These are phyloP conservation scores for Aramus guarauna DNA, from an alignment of 2,113 vertebrate genomes.

Conservation along the genomic window DNA sequence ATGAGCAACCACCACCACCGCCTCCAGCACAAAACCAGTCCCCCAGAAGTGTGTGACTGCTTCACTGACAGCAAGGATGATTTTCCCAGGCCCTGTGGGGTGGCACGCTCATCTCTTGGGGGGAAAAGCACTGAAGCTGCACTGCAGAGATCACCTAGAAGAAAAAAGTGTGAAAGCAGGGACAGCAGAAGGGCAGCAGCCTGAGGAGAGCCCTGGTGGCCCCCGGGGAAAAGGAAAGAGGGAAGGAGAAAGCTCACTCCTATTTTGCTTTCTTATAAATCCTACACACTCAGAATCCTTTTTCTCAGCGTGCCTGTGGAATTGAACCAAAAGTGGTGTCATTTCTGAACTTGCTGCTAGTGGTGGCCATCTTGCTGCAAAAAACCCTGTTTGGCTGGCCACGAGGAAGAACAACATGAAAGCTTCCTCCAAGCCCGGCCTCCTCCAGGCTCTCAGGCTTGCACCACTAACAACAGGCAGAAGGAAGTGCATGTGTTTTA, in stretches of 20 bases:
- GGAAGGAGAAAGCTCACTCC: neutral
- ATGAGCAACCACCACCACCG: neutral
- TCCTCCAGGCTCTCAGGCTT: accelerated
- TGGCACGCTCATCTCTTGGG: neutral
- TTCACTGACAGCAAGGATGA: neutral
- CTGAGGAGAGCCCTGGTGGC: neutral
- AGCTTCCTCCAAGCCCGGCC: neutral
- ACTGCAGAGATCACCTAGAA: neutral
- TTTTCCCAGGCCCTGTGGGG: neutral
- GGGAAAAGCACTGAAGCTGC: neutral
- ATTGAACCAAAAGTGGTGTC: neutral
- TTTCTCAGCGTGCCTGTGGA: neutral
- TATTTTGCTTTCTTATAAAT: neutral
- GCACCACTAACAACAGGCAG: neutral
- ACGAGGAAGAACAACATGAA: neutral
- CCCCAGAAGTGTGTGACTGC: accelerated
- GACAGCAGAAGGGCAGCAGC: neutral
- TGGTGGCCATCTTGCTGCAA: neutral
- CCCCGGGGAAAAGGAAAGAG: neutral
- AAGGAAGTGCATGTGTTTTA: neutral
- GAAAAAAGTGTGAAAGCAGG: neutral
- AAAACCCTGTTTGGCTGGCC: neutral
- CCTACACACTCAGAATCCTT: neutral
- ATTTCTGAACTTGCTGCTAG: neutral
- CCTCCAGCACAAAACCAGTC: neutral